These are phyloP conservation scores for Huso huso DNA, from an alignment of 2,797 vertebrate species.

Conservation along the genomic window DNA sequence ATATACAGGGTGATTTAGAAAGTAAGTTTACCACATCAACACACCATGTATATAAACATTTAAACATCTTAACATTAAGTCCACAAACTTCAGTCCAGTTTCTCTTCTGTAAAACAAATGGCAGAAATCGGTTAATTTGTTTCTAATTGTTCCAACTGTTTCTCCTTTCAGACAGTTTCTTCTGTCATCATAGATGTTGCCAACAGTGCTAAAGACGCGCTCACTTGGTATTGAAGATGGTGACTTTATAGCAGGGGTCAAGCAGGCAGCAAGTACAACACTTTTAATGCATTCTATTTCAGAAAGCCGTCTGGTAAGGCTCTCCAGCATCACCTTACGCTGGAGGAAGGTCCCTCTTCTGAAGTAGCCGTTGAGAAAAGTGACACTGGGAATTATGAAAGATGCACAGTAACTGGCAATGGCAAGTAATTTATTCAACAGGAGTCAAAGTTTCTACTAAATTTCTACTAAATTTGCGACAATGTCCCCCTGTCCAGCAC, in stretches of 20 bases:
- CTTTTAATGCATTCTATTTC: not conserved
- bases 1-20: no score
- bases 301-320: constrained; percentile 10
- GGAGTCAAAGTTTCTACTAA: constrained; percentile 20
- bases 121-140: no score
- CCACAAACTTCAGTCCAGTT: no score
- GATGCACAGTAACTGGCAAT: constrained; percentile 16
- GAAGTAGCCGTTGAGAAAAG: constrained; percentile 20
- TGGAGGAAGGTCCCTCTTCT: constrained; percentile 1
- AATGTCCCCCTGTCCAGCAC: not conserved
- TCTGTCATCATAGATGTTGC: no score
- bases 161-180: no score
- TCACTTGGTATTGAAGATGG: no score
- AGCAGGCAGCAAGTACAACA: not conserved
- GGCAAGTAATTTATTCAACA: constrained; percentile 20
- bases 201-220: no score
- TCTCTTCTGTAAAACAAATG: no score
- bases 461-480: constrained; percentile 12
- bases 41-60: no score
- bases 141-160: no score
- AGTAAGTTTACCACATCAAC: no score
- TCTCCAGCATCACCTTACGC: constrained; percentile 10
- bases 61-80: no score
- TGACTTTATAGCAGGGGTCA: constrained; percentile 8
- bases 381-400: constrained; percentile 21